Evolutionary conservation across 1,140 invertebrate genomes (phyloP).

Genomic region (Lepidurus apus): DNA sequence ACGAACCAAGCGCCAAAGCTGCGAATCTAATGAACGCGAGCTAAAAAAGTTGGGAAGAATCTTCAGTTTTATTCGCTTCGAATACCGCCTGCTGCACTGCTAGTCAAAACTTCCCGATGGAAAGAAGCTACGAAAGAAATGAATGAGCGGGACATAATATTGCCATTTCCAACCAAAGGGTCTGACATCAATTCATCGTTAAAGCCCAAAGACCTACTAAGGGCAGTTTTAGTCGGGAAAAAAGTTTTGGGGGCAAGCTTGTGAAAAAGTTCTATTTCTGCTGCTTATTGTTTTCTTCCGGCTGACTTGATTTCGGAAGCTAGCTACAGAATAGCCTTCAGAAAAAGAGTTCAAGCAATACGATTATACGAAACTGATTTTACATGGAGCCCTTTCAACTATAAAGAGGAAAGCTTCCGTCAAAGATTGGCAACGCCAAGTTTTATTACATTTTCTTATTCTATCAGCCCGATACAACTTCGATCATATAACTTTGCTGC

Average conservation of each 20-base stretch:
- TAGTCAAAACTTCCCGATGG: too few relatives aligned
- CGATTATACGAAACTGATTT: constrained; percentile 19
- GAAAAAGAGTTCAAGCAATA: constrained; percentile 22
- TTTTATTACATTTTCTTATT: background rate
- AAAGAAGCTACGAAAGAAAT: too few relatives aligned
- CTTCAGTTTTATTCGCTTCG: too few relatives aligned
- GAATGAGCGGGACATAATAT: too few relatives aligned
- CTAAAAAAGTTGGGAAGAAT: too few relatives aligned
- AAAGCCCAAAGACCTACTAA: too few relatives aligned
- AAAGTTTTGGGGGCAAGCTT: background rate
- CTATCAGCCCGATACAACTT: background rate
- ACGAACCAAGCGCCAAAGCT: too few relatives aligned
- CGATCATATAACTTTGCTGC: background rate
- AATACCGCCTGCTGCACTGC: too few relatives aligned
- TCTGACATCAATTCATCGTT: too few relatives aligned
- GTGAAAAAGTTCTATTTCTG: background rate
- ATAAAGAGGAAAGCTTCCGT: background rate
- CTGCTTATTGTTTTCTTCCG: background rate
- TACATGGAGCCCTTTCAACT: background rate
- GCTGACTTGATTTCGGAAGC: background rate
- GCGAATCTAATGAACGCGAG: too few relatives aligned
- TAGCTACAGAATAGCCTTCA: background rate
- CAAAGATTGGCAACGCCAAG: background rate
- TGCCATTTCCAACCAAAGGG: too few relatives aligned
- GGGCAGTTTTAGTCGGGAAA: too few relatives aligned